Base-by-base conservation (phyloP, 2,113 vertebrate species). In the Antidorcas marsupialis region DNA sequence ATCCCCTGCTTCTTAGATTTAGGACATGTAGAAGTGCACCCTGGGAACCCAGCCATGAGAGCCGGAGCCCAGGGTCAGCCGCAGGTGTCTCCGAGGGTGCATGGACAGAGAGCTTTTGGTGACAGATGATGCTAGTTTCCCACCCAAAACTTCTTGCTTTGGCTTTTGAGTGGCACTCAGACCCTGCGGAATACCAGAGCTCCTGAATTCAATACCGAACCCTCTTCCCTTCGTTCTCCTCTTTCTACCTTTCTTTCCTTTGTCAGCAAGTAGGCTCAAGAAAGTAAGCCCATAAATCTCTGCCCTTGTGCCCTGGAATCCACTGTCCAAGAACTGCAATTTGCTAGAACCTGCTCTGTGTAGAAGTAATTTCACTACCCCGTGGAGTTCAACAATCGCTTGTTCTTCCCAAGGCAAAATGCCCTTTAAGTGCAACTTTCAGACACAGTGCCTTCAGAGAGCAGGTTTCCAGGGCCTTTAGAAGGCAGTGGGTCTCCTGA, bases 241-340 rank as follows among this genome's bases (percentile, higher is more conserved):
- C 57, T 45, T 64, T 23, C 39, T 47, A 1, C 81, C 47, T 43
- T 55, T 16, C 9, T 81, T 95, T 55, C 6, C 43, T 62, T 28
- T 47, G 19, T 53, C 13, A 9, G 50, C 28, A 76, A 13, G 36
- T 6, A n/a, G 82, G 21, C 7, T 71, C 50, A 12, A 52, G 19
- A 50, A 92, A 36, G 17, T 28, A 4, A 28, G 30, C 3, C 11
- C 2, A 6, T 5, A 82, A 2, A 7, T 6, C 64, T 27, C 55
- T 3, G 7, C 45, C 50, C 17, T 2, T 3, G n/a, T 36, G 21
- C 11, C 28, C 25, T 6, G 1, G 28, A 43, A 15, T 10, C 21
- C 6, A 1, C 0, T 17, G 52, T 12, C 39, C 60, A 19, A 2
- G 17, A 5, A 2, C 21, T n/a, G 10, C 6, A 1, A 13, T 7